A percentile compares a stretch with the other conserved stretches of the same genome.
These are phyloP conservation scores for Salminus brasiliensis DNA, from an alignment of 2,113 vertebrate genomes.

Conservation along the genomic window DNA sequence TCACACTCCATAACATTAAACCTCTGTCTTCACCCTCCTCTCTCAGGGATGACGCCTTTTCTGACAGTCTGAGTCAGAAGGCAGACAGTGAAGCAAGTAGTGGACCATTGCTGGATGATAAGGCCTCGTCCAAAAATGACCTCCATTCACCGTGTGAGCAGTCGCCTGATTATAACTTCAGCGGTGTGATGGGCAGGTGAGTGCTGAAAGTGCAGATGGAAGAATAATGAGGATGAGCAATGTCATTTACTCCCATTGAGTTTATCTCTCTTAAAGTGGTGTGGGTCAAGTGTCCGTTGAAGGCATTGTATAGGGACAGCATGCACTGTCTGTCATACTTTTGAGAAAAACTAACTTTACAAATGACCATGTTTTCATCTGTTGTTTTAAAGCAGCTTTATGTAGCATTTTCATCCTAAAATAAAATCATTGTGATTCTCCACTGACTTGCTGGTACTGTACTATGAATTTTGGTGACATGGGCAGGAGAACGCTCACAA, in stretches of 20 bases:
- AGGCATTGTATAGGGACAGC: neutral
- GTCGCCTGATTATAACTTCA: slow-evolving; percentile 88
- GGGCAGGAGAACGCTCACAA: too few relatives aligned
- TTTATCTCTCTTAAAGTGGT: neutral
- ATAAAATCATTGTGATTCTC: too few relatives aligned
- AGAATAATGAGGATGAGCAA: neutral
- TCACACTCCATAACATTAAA: neutral
- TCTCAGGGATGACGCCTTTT: slow-evolving; percentile 93
- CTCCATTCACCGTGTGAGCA: slow-evolving; percentile 91
- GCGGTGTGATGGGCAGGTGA: slow-evolving; percentile 93
- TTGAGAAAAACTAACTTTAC: neutral
- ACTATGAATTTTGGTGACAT: too few relatives aligned
- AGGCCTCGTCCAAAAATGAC: slow-evolving; percentile 93
- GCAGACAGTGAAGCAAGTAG: slow-evolving; percentile 98
- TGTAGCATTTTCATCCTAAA: too few relatives aligned
- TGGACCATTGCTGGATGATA: slow-evolving; percentile 91
- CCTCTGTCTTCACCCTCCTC: slow-evolving; percentile 1
- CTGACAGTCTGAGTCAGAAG: slow-evolving; percentile 97
- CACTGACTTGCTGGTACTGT: too few relatives aligned
- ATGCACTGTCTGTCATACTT: neutral
- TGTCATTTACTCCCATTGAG: neutral
- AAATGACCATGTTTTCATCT: neutral
- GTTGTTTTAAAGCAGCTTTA: too few relatives aligned
- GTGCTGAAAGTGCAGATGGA: neutral
- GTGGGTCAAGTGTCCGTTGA: neutral